Base-by-base conservation (phyloP, 2,113 vertebrate species). In the Hippopotamus amphibius region DNA sequence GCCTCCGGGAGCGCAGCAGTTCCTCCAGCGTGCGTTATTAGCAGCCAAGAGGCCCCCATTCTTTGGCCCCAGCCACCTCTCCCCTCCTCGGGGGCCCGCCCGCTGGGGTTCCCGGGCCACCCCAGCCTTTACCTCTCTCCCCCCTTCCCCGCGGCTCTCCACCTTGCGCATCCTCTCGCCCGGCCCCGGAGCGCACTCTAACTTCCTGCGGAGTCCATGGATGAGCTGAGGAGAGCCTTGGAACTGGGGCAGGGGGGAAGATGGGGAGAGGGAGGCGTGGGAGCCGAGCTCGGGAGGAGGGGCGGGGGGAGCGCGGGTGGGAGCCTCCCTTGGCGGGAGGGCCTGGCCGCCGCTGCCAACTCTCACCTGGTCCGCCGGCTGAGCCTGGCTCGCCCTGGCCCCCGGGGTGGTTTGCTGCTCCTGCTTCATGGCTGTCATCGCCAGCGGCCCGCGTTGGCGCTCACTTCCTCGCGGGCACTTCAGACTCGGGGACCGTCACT, bases 401-500 rank as follows among this genome's bases (percentile, higher is more conserved):
- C 98, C 98, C 17, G 97, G 98, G 98, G 96, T 79, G 74, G 98
- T 93, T 96, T 98, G 98, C 96, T 96, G 98, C 95, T 98, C 98
- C 95, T 99, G 99, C 98, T 99, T 99, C 98, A 99, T 99, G 90
- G 99, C 99, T 97, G 99, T 99, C 99, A 99, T 99, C 93, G 98
- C 98, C 97, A 89, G 95, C 88, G 46, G 88, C 97, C 97, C 46
- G 89, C 85, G 41, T 50, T 3, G 69, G 66, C 63, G 74, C 96
- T 74, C 97, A 79, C 98, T 98, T 96, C 95, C 97, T 98, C 92
- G 96, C 96, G 93, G 97, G 93, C 93, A 97, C 98, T 97, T 98
- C 98, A 98, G 97, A 95, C 96, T 97, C 98, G 95, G 96, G 97
- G 91, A 96, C 97, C 94, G 97, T 98, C 98, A 88, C 98, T 97